Conservation (phyloP, 2,888 invertebrate genomes). For the Drosophila kambysellisi region DNA sequence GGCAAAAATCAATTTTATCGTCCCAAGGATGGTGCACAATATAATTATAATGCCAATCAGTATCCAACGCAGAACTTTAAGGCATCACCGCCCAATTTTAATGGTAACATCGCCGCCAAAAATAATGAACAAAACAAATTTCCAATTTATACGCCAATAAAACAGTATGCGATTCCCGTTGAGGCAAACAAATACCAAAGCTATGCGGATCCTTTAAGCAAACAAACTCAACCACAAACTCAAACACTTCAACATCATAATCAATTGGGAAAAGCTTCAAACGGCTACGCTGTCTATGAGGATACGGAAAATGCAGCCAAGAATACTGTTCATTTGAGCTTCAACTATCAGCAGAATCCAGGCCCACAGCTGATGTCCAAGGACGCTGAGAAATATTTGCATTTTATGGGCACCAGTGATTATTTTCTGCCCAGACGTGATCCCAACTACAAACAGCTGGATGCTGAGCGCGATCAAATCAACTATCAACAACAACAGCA, state of each 20-base stretch:
- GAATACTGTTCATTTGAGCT: conserved; percentile 24
- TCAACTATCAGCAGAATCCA: conserved; percentile 42
- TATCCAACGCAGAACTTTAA: conserved; percentile 77
- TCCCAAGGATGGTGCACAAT: conserved; percentile 49
- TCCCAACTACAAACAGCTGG: conserved; percentile 81
- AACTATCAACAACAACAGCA: conserved; percentile 61
- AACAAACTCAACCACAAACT: conserved; percentile 21
- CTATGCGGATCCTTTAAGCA: conserved; percentile 35
- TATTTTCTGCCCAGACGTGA: conserved; percentile 83
- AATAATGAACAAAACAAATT: conserved; percentile 33
- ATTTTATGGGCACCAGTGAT: conserved; percentile 83
- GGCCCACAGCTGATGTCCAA: conserved; percentile 51
- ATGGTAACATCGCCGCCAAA: conserved; percentile 65
- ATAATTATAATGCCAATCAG: conserved; percentile 56
- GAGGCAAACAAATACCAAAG: conserved; percentile 41
- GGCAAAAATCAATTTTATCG: conserved; percentile 68
- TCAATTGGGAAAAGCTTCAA: conserved; percentile 38
- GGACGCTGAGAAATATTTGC: conserved; percentile 82
- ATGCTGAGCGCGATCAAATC: conserved; percentile 68
- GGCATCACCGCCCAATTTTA: conserved; percentile 80
- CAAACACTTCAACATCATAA: conserved; percentile 11
- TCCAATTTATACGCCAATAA: conserved; percentile 55
- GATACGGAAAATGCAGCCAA: conserved; percentile 66
- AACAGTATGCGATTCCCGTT: conserved; percentile 69
- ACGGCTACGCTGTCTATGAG: conserved; percentile 77